A percentile compares a stretch with the other conserved stretches of the same genome.
Conservation (phyloP, 2,113 vertebrate genomes). For the Tenrec ecaudatus region DNA sequence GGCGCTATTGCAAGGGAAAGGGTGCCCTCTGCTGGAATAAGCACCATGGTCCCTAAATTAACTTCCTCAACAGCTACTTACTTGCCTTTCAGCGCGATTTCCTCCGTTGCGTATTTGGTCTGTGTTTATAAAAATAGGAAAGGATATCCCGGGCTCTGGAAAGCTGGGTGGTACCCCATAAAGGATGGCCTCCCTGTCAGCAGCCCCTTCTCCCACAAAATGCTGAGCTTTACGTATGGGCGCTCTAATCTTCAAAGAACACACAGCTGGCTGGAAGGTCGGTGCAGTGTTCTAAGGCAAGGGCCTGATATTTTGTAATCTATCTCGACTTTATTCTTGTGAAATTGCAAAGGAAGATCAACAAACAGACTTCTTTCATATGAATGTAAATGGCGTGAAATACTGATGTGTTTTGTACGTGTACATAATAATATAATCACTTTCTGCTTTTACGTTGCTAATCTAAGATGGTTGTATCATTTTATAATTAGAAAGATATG, state of each 20-base stretch:
- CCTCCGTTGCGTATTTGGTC: conserved; percentile 47
- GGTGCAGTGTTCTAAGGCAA: neutral
- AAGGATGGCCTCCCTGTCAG: conserved; percentile 24
- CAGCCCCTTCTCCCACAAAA: conserved; percentile 39
- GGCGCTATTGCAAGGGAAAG: neutral
- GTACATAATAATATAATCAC: conserved; percentile 77
- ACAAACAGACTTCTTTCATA: conserved; percentile 78
- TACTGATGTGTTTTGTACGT: conserved; percentile 79
- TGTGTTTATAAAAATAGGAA: conserved; percentile 21
- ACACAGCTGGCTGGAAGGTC: conserved; percentile 11
- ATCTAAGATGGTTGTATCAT: conserved; percentile 81
- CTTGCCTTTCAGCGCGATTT: neutral
- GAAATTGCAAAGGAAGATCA: conserved; percentile 71
- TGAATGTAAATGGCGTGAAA: conserved; percentile 84
- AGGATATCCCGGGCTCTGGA: conserved; percentile 17
- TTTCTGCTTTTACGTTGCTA: conserved; percentile 79
- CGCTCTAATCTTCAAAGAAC: conserved; percentile 61
- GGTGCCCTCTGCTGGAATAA: conserved; percentile 71
- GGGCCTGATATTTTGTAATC: conserved; percentile 2
- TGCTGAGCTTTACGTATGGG: neutral
- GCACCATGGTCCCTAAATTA: neutral
- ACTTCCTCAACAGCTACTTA: neutral
- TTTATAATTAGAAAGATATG: conserved; percentile 86
- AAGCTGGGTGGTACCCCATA: conserved; percentile 36
- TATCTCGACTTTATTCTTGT: conserved; percentile 63